Conservation (phyloP, 2,113 vertebrate genomes). For the Hiodon alosoides region DNA sequence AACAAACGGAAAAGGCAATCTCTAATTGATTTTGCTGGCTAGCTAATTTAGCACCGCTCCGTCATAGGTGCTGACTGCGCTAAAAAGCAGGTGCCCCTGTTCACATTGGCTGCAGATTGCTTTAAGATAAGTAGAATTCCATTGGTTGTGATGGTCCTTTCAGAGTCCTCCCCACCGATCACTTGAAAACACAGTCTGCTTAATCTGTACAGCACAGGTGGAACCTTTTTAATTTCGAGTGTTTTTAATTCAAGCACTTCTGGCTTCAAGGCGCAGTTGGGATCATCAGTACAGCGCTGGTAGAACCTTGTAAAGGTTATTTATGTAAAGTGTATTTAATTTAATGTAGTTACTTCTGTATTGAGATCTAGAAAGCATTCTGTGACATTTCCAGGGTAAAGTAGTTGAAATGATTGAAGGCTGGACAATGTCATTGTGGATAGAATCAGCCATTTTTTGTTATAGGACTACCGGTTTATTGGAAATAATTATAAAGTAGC, state of each 20-base stretch:
- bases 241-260: too few relatives aligned
- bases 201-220: too few relatives aligned
- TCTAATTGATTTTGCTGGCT: slow-evolving; percentile 10
- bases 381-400: background rate
- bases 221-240: too few relatives aligned
- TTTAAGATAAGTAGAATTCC: too few relatives aligned
- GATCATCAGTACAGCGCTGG: background rate
- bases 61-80: background rate
- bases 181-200: too few relatives aligned
- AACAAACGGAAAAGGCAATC: background rate
- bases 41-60: background rate
- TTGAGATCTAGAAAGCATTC: background rate
- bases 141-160: background rate
- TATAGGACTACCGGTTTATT: too few relatives aligned
- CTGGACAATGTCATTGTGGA: background rate
- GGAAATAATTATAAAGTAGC: too few relatives aligned
- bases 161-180: background rate
- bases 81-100: background rate
- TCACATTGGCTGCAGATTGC: background rate
- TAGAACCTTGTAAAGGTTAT: background rate
- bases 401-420: too few relatives aligned
- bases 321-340: background rate
- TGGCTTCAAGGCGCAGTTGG: too few relatives aligned
- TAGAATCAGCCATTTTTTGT: background rate
- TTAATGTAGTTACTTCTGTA: background rate